A percentile compares a stretch with the other conserved stretches of the same genome.
Conservation (phyloP, 2,888 invertebrate species). For the Calliphora vomitoria region DNA sequence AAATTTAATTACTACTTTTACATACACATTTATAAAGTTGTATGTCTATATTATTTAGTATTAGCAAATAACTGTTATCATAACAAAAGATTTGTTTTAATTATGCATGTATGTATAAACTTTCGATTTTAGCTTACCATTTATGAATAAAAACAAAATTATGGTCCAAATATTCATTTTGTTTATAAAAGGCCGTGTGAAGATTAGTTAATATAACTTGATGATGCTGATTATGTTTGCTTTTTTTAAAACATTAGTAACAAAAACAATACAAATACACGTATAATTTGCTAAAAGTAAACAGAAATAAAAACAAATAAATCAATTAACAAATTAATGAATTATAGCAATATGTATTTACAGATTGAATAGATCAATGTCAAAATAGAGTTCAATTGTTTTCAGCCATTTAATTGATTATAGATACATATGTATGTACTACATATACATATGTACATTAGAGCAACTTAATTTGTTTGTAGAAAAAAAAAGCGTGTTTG, state of each 20-base stretch:
- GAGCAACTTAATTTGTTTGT: too few relatives aligned
- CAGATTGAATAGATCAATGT: constrained; percentile 1
- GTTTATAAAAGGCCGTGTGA: constrained; percentile 16
- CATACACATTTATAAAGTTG: background rate
- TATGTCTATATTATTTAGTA: background rate
- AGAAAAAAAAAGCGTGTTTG: too few relatives aligned
- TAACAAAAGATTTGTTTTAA: background rate
- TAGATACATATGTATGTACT: background rate
- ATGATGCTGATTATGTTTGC: constrained; percentile 26
- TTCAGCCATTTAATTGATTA: too few relatives aligned
- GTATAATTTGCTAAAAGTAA: constrained; percentile 50
- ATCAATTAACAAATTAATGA: constrained; percentile 7
- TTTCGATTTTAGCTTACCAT: constrained; percentile 63
- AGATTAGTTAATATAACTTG: constrained; percentile 25
- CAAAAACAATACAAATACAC: constrained; percentile 20
- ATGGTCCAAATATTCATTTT: constrained; percentile 70
- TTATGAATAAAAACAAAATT: constrained; percentile 64
- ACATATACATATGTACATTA: background rate
- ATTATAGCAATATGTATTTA: background rate
- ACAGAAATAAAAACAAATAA: constrained; percentile 1
- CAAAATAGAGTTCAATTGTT: background rate
- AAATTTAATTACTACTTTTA: too few relatives aligned
- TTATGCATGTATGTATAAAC: constrained; percentile 27
- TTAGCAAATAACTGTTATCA: constrained; percentile 16
- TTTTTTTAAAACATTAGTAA: constrained; percentile 54